Conservation (phyloP, 2,113 vertebrate genomes). For the Lonchura striata region DNA sequence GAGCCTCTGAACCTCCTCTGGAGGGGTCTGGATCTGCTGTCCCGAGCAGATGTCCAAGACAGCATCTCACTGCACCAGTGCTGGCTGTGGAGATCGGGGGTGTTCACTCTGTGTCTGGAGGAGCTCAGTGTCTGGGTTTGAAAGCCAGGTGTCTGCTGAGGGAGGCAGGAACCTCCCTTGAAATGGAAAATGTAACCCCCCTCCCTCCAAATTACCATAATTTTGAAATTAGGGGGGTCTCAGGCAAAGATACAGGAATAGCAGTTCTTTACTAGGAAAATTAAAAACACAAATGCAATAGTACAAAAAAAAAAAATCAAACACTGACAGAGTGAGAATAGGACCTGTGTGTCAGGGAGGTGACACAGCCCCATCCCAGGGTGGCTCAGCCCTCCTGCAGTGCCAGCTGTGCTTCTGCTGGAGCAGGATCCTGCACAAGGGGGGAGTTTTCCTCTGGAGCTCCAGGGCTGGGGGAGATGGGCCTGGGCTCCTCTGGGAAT, state of each 20-base stretch:
- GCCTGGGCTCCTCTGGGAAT: background rate
- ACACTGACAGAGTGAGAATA: too few relatives aligned
- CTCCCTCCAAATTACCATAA: background rate
- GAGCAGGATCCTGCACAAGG: background rate
- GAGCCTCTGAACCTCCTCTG: background rate
- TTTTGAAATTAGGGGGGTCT: background rate
- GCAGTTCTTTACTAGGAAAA: background rate
- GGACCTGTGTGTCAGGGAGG: too few relatives aligned
- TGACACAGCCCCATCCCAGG: background rate
- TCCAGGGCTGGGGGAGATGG: background rate
- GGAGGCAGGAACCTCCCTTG: background rate
- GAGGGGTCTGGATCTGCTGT: background rate
- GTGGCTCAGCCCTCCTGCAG: background rate
- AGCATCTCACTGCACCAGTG: background rate
- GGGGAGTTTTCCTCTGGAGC: background rate
- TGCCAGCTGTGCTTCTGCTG: background rate
- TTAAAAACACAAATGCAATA: too few relatives aligned
- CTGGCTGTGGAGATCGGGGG: background rate
- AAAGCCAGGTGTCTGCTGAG: background rate
- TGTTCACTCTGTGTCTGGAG: background rate
- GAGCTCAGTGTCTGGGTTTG: background rate
- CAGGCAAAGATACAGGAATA: background rate
- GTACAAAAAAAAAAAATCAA: too few relatives aligned
- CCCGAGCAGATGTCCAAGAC: background rate
- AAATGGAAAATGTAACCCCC: background rate